phyloP scores from a whole-genome alignment of 2,888 invertebrate genomes.

The Balanococcus diminutus region DNA sequence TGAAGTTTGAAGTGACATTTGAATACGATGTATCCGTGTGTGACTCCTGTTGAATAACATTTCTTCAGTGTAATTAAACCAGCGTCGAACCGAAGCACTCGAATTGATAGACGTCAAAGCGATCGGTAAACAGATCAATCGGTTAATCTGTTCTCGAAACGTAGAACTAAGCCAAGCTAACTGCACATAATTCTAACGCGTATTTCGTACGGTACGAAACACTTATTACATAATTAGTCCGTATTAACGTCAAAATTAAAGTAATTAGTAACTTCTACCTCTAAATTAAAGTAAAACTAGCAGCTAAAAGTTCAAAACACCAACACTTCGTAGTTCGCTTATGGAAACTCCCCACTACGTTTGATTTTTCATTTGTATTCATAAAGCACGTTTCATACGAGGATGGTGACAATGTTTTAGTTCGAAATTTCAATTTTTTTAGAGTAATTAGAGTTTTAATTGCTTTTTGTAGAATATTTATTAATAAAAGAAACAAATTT shows the following conservation, averaged over 20 bases:
- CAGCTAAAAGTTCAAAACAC: constrained; percentile 3
- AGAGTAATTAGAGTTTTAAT: neutral
- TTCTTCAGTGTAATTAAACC: neutral
- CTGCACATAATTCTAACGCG: neutral
- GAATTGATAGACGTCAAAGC: neutral
- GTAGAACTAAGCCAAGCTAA: neutral
- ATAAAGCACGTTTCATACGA: neutral
- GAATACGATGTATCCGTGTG: neutral
- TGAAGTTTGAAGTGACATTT: neutral
- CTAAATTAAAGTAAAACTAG: neutral
- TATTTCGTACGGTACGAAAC: neutral
- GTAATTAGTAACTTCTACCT: neutral
- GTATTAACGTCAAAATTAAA: neutral
- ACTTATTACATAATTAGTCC: neutral
- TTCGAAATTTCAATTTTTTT: neutral
- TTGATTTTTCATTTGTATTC: constrained; percentile 20
- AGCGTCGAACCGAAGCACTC: neutral
- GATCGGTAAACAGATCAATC: constrained; percentile 9
- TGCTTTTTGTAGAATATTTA: neutral
- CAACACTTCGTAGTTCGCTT: constrained; percentile 22
- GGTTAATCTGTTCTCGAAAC: neutral
- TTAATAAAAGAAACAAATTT: neutral
- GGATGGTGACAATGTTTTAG: neutral
- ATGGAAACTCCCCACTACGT: constrained; percentile 9
- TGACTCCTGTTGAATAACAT: neutral